Evolutionary conservation across 2,113 vertebrate species (phyloP).

Genomic region (Tiliqua scincoides): DNA sequence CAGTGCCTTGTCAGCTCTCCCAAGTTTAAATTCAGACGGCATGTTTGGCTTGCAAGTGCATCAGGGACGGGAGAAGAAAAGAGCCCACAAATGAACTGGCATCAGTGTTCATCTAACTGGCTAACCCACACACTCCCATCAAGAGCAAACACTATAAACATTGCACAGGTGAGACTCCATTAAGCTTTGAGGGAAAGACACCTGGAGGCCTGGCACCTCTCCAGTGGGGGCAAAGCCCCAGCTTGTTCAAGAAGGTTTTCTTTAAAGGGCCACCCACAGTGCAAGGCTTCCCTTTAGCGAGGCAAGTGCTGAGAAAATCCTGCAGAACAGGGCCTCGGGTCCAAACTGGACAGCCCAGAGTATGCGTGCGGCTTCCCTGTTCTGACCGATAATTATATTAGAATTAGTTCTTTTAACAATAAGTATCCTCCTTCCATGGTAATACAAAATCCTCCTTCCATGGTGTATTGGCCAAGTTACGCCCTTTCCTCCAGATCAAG

Average conservation of each 20-base stretch:
- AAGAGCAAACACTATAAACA: neutral
- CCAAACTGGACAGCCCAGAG: neutral
- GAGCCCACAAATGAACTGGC: neutral
- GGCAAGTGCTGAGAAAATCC: neutral
- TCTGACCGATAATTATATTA: no score
- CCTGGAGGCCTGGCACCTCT: neutral
- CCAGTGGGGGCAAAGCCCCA: neutral
- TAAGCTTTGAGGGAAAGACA: neutral
- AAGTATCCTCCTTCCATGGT: no score
- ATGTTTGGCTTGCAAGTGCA: neutral
- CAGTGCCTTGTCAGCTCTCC: neutral
- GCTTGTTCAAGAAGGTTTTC: neutral
- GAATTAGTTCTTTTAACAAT: no score
- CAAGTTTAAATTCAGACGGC: neutral
- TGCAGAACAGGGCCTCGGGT: neutral
- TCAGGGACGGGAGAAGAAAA: neutral
- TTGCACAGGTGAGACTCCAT: neutral
- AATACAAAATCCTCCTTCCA: no score
- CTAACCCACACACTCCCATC: neutral
- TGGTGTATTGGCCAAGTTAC: no score
- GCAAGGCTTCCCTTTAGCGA: neutral
- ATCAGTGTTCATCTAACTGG: neutral
- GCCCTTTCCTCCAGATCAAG: no score
- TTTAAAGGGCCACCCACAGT: neutral
- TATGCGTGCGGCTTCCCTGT: no score